Evolutionary conservation across 2,113 vertebrate species (phyloP).

Genomic region (Eretmochelys imbricata): DNA sequence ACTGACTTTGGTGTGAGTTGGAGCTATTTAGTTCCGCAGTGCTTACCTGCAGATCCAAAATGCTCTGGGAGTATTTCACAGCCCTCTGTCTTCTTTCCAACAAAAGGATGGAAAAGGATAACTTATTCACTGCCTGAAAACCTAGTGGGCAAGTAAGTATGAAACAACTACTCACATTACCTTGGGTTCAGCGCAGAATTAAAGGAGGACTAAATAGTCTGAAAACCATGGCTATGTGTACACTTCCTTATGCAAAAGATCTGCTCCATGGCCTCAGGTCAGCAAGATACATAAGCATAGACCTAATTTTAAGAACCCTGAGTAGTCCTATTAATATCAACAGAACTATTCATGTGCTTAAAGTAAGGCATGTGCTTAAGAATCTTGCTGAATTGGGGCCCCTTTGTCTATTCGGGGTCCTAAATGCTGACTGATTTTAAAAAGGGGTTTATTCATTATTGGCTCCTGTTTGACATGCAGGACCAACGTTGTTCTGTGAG

Average conservation of each 20-base stretch:
- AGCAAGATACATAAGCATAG: neutral
- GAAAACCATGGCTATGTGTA: neutral
- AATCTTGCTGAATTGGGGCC: neutral
- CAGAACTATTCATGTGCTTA: neutral
- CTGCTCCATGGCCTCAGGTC: neutral
- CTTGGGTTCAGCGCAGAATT: neutral
- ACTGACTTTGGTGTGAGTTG: constrained; percentile 96
- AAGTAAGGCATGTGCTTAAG: neutral
- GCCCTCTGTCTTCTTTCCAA: constrained; percentile 95
- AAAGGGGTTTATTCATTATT: neutral
- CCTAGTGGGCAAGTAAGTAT: constrained; percentile 92
- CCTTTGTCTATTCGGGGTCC: neutral
- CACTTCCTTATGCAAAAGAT: neutral
- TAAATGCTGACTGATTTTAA: neutral
- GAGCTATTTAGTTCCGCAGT: constrained; percentile 96
- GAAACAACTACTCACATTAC: neutral
- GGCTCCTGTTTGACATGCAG: neutral
- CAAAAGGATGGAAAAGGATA: constrained; percentile 93
- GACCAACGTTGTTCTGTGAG: neutral
- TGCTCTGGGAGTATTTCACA: constrained; percentile 94
- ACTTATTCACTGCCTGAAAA: constrained; percentile 91
- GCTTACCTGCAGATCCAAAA: constrained; percentile 93
- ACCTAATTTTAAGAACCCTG: neutral
- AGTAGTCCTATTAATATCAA: neutral
- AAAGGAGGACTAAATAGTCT: neutral